Evolutionary conservation across 2,888 invertebrate genomes (phyloP).

Genomic region (Thymelicus lineola): DNA sequence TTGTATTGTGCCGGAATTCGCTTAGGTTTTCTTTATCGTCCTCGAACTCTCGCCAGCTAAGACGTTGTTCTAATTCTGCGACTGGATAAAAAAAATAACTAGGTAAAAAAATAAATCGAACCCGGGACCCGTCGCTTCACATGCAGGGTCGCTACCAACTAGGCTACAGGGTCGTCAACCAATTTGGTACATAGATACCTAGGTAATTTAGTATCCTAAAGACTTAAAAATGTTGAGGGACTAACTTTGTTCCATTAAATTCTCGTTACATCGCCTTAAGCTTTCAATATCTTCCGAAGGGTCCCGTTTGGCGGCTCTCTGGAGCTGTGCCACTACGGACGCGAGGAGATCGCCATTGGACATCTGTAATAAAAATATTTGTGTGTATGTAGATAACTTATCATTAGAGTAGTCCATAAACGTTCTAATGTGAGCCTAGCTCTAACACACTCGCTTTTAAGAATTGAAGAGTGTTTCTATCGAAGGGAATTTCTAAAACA

Average conservation of each 20-base stretch:
- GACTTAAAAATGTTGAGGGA: background rate
- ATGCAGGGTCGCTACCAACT: too few species aligned
- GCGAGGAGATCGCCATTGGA: slow-evolving; percentile 49
- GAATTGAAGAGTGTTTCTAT: too few species aligned
- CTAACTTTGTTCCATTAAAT: slow-evolving; percentile 54
- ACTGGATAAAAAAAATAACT: slow-evolving; percentile 20
- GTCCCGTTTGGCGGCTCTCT: slow-evolving; percentile 41
- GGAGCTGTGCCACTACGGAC: slow-evolving; percentile 52
- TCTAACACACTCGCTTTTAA: too few species aligned
- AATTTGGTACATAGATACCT: too few species aligned
- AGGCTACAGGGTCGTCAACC: too few species aligned
- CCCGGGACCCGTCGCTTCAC: too few species aligned
- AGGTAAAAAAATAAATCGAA: too few species aligned
- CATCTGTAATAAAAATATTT: slow-evolving; percentile 33
- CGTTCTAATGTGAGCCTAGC: too few species aligned
- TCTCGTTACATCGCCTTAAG: slow-evolving; percentile 49
- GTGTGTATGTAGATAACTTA: too few species aligned
- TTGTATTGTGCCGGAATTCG: slow-evolving; percentile 18
- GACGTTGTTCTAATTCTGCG: slow-evolving; percentile 34
- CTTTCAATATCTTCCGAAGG: slow-evolving; percentile 46
- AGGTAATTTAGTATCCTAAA: too few species aligned
- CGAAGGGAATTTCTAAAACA: too few species aligned
- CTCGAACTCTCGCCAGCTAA: slow-evolving; percentile 21
- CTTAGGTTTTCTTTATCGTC: slow-evolving; percentile 21
- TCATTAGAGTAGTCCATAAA: too few species aligned